These are phyloP conservation scores for Eucera pruinosa DNA, from an alignment of 2,888 invertebrate genomes.

Conservation along the genomic window DNA sequence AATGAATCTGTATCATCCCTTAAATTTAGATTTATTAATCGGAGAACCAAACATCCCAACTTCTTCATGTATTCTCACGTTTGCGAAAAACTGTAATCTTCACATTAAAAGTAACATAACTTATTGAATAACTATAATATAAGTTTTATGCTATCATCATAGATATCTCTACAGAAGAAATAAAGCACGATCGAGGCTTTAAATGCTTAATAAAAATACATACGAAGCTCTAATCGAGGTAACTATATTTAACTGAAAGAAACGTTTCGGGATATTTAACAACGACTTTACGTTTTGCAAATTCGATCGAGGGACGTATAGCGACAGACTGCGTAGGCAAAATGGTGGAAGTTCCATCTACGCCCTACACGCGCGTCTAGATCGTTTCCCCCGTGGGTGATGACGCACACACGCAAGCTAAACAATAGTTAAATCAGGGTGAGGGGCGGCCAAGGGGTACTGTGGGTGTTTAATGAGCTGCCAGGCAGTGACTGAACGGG, in stretches of 20 bases:
- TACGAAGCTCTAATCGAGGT: too few relatives aligned
- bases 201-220: too few relatives aligned
- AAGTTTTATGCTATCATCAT: too few relatives aligned
- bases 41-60: too few relatives aligned
- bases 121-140: too few relatives aligned
- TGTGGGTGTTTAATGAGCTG: slow-evolving; percentile 84
- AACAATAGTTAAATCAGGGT: slow-evolving; percentile 83
- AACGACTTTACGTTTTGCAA: not conserved
- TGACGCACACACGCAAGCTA: slow-evolving; percentile 68
- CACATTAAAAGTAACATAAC: too few relatives aligned
- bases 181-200: too few relatives aligned
- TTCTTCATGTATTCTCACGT: too few relatives aligned
- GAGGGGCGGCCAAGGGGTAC: slow-evolving; percentile 78
- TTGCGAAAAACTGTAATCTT: too few relatives aligned
- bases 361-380: slow-evolving; percentile 27
- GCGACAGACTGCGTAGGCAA: slow-evolving; percentile 37
- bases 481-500: slow-evolving; percentile 74
- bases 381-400: slow-evolving; percentile 61
- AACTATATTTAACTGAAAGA: not conserved
- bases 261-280: not conserved
- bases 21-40: too few relatives aligned
- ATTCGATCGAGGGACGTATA: not conserved
- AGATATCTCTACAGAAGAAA: too few relatives aligned
- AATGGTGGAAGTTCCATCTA: slow-evolving; percentile 39
- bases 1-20: too few relatives aligned